Base-by-base conservation (phyloP, 2,113 vertebrate genomes). In the Galemys pyrenaicus region DNA sequence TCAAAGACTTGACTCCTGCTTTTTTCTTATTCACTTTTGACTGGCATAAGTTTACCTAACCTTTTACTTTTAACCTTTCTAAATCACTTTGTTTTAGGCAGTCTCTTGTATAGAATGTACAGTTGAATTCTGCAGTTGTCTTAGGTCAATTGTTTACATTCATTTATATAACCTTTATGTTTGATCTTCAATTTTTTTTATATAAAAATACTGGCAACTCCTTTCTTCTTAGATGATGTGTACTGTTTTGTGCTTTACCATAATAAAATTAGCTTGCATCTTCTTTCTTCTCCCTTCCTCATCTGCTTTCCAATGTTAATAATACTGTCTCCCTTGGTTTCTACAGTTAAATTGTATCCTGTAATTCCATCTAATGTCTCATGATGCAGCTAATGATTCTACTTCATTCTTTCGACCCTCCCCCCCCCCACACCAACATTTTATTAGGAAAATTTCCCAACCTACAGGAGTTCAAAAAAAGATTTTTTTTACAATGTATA, bases 241-340 rank as follows among this genome's bases (percentile, higher is more conserved):
- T 56, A 37, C 58, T 41, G 32, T 11, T 68, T 96, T 94, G 16
- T 39, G 28, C 95, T 10, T 32, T 20, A 93, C 73, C 28, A 60
- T 71, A 93, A 73, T 83, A 83, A 96, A 92, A 89, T 87, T 67
- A 89, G n/a, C 65, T 89, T n/a, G 24, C 15, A 44, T 64, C 11
- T 44, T 92, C 22, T 49, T 92, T 58, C 54, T 81, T 85, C 67
- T 83, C 28, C 49, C n/a, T n/a, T 65, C 74, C 65, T 91, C 30
- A 2, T 62, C 54, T 19, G 13, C 75, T 49, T 96, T 93, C 44
- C 84, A 93, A 73, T 41, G 85, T 71, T 65, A 84, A 49, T 79
- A 56, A 51, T 77, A 80, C 83, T 74, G 32, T 71, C 64, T 94
- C 91, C 83, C 75, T 62, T 17, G 44, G 44, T 56, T 3, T 56